phyloP scores from a whole-genome alignment of 1,140 invertebrate species.

The Oryctes rhinoceros region DNA sequence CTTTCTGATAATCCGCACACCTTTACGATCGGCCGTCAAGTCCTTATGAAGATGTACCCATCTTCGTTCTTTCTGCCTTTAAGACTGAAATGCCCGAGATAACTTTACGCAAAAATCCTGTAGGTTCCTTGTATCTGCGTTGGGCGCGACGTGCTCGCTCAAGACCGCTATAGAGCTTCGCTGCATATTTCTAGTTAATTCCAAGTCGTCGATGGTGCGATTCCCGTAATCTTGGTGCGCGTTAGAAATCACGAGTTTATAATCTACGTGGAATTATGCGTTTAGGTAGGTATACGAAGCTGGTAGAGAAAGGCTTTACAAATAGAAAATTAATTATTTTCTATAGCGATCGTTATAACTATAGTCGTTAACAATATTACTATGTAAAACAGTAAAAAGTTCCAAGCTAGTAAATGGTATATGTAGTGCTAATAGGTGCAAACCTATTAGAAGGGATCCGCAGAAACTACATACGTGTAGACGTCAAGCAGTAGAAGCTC shows the following conservation, averaged over 20 bases:
- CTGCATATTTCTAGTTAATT: conserved; percentile 22
- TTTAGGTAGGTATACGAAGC: neutral
- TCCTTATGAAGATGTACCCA: conserved; percentile 32
- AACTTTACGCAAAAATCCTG: conserved; percentile 25
- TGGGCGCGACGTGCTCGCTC: neutral
- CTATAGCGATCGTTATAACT: too few relatives aligned
- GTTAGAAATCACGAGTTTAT: conserved; percentile 11
- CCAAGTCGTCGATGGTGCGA: neutral
- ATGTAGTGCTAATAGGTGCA: too few relatives aligned
- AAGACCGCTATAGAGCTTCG: neutral
- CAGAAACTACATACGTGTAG: too few relatives aligned
- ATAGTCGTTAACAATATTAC: too few relatives aligned
- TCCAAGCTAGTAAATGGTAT: too few relatives aligned
- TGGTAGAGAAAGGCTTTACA: neutral
- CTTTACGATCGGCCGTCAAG: neutral
- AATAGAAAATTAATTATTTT: too few relatives aligned
- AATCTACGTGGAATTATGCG: neutral
- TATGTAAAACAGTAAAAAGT: too few relatives aligned
- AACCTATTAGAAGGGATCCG: too few relatives aligned
- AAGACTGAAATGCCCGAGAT: conserved; percentile 18
- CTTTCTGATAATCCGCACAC: neutral
- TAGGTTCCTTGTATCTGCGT: conserved; percentile 14
- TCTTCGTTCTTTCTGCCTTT: conserved; percentile 16
- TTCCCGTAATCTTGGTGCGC: neutral
- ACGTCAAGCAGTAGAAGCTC: too few relatives aligned